These are phyloP conservation scores for Coleophora flavipennella DNA, from an alignment of 2,888 invertebrate species.

Conservation along the genomic window DNA sequence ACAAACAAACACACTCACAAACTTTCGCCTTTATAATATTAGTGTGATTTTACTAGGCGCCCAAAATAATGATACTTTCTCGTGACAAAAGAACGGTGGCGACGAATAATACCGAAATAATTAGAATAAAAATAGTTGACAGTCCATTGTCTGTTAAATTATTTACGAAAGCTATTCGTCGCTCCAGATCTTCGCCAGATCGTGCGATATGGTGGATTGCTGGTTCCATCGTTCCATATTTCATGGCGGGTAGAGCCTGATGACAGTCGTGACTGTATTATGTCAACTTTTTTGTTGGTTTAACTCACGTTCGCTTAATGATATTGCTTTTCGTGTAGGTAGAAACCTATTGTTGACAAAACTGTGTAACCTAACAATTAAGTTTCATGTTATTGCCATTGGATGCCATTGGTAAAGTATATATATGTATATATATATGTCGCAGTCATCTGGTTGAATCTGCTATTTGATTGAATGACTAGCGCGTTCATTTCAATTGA, in stretches of 20 bases:
- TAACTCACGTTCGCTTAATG: constrained; percentile 7
- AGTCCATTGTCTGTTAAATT: constrained; percentile 64
- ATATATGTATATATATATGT: too few species aligned
- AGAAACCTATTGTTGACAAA: too few species aligned
- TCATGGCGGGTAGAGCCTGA: constrained; percentile 46
- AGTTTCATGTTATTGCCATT: too few species aligned
- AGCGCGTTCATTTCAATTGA: too few species aligned
- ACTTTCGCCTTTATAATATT: too few species aligned
- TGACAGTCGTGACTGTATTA: constrained; percentile 56
- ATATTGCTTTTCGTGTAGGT: constrained; percentile 9
- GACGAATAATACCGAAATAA: constrained; percentile 26
- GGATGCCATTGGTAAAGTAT: too few species aligned
- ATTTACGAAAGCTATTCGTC: constrained; percentile 63
- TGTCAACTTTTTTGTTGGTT: background rate
- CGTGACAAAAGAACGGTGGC: constrained; percentile 28
- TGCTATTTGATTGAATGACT: too few species aligned
- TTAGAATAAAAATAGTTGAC: constrained; percentile 53
- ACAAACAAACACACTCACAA: too few species aligned
- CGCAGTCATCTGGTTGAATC: too few species aligned
- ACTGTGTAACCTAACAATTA: too few species aligned
- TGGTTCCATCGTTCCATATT: constrained; percentile 40
- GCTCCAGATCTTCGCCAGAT: constrained; percentile 59
- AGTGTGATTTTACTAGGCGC: constrained; percentile 20
- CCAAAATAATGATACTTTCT: constrained; percentile 38
- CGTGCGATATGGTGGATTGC: constrained; percentile 59